Evolutionary conservation across 2,888 invertebrate species (phyloP).

Genomic region (Stenodema calcarata): DNA sequence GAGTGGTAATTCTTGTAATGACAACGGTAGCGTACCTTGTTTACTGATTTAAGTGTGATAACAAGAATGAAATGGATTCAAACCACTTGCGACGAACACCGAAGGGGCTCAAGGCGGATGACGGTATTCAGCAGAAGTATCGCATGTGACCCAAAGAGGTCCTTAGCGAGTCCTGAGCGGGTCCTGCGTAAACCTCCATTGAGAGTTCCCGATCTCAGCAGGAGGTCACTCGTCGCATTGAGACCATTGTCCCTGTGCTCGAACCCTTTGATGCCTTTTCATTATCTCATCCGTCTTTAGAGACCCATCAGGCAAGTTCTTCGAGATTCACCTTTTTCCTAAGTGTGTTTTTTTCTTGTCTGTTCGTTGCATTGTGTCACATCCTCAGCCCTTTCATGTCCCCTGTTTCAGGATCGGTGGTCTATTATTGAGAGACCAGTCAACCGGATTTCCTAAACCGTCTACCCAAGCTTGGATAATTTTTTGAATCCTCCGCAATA

Average conservation of each 20-base stretch:
- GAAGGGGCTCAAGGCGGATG: too few species aligned
- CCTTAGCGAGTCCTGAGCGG: background rate
- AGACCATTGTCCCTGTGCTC: slow-evolving; percentile 14
- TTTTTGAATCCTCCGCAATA: too few species aligned
- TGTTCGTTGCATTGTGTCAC: background rate
- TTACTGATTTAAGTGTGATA: too few species aligned
- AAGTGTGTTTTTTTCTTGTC: background rate
- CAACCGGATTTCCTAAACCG: background rate
- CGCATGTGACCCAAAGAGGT: background rate
- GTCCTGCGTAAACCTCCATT: background rate
- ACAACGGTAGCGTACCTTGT: too few species aligned
- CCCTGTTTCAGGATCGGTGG: background rate
- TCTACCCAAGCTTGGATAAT: background rate
- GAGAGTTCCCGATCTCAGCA: background rate
- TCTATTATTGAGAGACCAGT: background rate
- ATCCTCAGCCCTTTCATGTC: background rate
- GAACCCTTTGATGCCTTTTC: slow-evolving; percentile 11
- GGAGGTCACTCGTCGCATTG: slow-evolving; percentile 8
- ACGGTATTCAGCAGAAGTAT: background rate
- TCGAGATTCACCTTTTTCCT: background rate
- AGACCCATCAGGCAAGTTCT: background rate
- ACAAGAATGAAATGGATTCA: background rate
- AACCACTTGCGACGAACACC: background rate
- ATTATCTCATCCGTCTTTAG: background rate
- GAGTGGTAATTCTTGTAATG: too few species aligned